Base-by-base conservation (phyloP, 2,888 invertebrate genomes). In the Sepiola atlantica region DNA sequence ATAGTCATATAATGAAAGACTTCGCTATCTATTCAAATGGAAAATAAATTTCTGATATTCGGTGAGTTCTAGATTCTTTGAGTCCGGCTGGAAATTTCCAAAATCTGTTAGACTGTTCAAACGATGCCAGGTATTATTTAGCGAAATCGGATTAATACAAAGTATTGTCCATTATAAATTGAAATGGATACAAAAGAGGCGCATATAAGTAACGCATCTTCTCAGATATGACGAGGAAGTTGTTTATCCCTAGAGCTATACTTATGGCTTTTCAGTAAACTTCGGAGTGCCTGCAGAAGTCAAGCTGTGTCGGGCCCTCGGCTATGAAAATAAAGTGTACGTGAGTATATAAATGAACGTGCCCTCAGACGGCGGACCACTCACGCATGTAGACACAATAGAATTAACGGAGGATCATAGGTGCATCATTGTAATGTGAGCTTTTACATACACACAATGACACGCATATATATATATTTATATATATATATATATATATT, bases 181-280 rank as follows among this genome's bases (percentile, higher is more conserved):
- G n/a, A 77, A 77, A 77, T n/a, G n/a, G n/a, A 77, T 32, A 77
- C 77, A 61, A 45, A 45, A 45, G 24, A 77, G 77, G 32, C 77
- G 32, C n/a, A 12, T 77, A n/a, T n/a, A 77, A 77, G 77, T 32
- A n/a, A 77, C 77, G 16, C 77, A 32, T 32, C 32, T 77, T 77
- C 77, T n/a, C 77, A 32, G 18, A 77, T n/a, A 77, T 77, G 14
- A 28, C 28, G n/a, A 18, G 18, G 12, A 77, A 32, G n/a, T 77
- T 77, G 77, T 77, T 77, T 77, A 77, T 18, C 77, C 77, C 77
- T 77, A n/a, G 32, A 77, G 77, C 77, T 32, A 77, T 77, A 77
- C 77, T 77, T n/a, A 77, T 77, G 77, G 77, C 77, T 77, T n/a
- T 77, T 77, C 77, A 77, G 77, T 16, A n/a, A 77, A 77, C 77